Evolutionary conservation across 2,888 invertebrate species (phyloP), one percentile per base, ranked within the genome.

Genomic region (Nineta flava): DNA sequence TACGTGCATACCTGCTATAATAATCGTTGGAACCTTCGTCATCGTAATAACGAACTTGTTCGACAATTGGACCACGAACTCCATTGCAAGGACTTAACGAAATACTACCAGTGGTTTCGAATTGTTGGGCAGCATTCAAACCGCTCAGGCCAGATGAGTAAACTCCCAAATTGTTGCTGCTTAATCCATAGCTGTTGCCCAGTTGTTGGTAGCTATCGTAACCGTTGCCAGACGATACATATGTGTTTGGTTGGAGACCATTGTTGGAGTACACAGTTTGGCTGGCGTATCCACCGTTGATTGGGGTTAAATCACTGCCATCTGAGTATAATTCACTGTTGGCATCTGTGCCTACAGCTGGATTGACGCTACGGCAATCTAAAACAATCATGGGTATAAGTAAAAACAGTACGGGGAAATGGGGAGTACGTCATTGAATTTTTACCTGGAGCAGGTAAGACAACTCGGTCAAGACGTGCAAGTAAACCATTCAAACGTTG

Each of bases 401-500:
- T n/a, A n/a, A n/a, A n/a, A n/a, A n/a, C n/a, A n/a, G n/a, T n/a
- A n/a, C n/a, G n/a, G n/a, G n/a, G n/a, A n/a, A n/a, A n/a, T n/a
- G n/a, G n/a, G n/a, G n/a, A n/a, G n/a, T n/a, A n/a, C n/a, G n/a
- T n/a, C n/a, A n/a, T n/a, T n/a, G 19, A 41, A 10, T 16, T 10
- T 15, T 32, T 45, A 49, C 49, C 49, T 49, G 52, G 53, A 9
- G 56, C 56, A 9, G 55, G 55, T 10, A 59, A 31, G 6, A 65
- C 61, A 6, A 65, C 55, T 31, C 64, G 58, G 52, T 65, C 65
- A 1, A 63, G 55, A 31, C 53, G 53, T 2, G 62, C 60, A 4
- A 57, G 54, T 15, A 64, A 49, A 32, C 59, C 60, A 9, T 51
- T 51, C 13, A 59, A 46, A 13, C 49, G 44, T 32, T 17, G 13